phyloP scores from a whole-genome alignment of 2,888 invertebrate genomes.

The Drosophila rubida region DNA sequence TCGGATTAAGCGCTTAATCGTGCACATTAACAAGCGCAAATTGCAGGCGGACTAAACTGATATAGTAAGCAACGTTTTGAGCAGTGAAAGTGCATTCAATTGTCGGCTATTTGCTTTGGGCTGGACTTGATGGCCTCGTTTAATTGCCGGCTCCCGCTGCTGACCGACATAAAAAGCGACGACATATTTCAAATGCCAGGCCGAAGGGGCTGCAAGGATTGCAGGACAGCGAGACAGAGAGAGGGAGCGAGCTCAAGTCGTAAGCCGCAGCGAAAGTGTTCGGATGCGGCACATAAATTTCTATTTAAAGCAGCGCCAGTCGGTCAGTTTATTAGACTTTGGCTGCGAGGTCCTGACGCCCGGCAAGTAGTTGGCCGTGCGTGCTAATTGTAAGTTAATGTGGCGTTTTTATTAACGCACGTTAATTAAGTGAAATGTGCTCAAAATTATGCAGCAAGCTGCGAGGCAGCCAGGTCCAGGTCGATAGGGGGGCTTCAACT shows the following conservation, averaged over 20 bases:
- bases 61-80: too few relatives aligned
- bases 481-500: too few relatives aligned
- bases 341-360: conserved; percentile 13
- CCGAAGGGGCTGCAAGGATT: not conserved
- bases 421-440: conserved; percentile 78
- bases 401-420: conserved; percentile 72
- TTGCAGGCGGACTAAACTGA: too few relatives aligned
- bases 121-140: conserved; percentile 37
- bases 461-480: too few relatives aligned
- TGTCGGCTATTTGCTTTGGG: not conserved
- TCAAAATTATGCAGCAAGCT: conserved; percentile 62
- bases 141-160: conserved; percentile 65
- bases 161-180: conserved; percentile 71
- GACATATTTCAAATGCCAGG: conserved; percentile 74
- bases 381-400: conserved; percentile 77
- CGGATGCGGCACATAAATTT: conserved; percentile 69
- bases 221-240: too few relatives aligned
- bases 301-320: conserved; percentile 64
- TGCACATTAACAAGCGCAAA: not conserved
- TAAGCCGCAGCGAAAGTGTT: conserved; percentile 49
- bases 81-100: conserved; percentile 20
- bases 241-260: conserved; percentile 41
- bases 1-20: not conserved
- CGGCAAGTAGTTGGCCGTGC: conserved; percentile 34
- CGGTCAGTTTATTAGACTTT: conserved; percentile 65